phyloP scores from a whole-genome alignment of 92 coral and sea anemone genomes.

The Nematostella vectensis region DNA sequence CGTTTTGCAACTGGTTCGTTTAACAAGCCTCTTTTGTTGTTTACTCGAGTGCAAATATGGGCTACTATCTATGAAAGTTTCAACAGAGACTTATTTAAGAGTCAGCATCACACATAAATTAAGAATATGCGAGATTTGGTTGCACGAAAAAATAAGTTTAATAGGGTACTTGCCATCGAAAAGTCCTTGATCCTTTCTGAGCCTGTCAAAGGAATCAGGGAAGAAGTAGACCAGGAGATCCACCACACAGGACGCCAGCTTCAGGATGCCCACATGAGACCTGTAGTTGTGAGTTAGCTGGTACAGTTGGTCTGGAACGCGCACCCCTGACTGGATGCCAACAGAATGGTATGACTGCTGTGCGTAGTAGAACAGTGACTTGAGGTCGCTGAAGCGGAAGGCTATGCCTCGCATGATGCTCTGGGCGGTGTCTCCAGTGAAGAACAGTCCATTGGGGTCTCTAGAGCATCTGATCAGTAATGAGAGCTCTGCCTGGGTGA shows the following conservation, averaged over 20 bases:
- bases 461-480: conserved; percentile 88
- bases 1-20: too few relatives aligned
- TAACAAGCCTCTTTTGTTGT: too few relatives aligned
- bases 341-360: conserved; percentile 28
- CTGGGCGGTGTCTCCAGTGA: conserved; percentile 98
- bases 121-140: too few relatives aligned
- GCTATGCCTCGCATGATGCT: conserved; percentile 98
- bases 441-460: conserved; percentile 76
- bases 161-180: conserved; percentile 48
- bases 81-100: too few relatives aligned
- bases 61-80: too few relatives aligned
- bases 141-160: too few relatives aligned
- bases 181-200: conserved; percentile 70
- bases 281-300: conserved; percentile 93
- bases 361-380: conserved; percentile 71
- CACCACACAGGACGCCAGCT: conserved; percentile 76
- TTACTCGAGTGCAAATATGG: too few relatives aligned
- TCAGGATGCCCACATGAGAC: conserved; percentile 88
- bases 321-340: conserved; percentile 20
- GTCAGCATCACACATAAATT: too few relatives aligned
- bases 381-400: conserved; percentile 88
- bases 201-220: conserved; percentile 84
- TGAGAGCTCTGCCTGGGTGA: conserved; percentile 89
- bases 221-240: conserved; percentile 65
- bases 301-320: conserved; percentile 71